Evolutionary conservation across 2,888 invertebrate genomes (phyloP).

Genomic region (Actias luna): DNA sequence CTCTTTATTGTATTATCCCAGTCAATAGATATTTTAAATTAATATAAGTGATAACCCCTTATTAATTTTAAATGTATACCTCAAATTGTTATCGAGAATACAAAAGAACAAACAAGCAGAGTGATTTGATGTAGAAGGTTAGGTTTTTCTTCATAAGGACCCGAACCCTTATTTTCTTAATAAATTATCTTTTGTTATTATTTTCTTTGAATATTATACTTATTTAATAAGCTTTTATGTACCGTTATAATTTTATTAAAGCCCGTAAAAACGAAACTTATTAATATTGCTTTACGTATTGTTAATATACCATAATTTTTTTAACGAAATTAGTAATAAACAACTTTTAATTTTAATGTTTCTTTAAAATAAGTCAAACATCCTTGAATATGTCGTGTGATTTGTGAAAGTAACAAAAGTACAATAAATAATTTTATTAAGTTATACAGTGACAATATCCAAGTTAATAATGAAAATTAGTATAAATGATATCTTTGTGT

Average conservation of each 20-base stretch:
- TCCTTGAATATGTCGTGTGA: constrained; percentile 23
- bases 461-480: constrained; percentile 46
- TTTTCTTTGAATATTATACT: too few relatives aligned
- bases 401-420: constrained; percentile 17
- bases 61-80: too few relatives aligned
- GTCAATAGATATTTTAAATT: too few relatives aligned
- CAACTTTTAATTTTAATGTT: constrained; percentile 11
- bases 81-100: too few relatives aligned
- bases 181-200: too few relatives aligned
- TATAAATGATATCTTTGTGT: constrained; percentile 32
- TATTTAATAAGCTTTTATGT: background rate
- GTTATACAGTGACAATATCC: background rate
- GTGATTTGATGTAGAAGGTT: too few relatives aligned
- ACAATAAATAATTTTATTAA: constrained; percentile 1
- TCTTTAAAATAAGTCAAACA: constrained; percentile 8
- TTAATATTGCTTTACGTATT: background rate
- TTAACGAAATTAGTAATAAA: background rate
- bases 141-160: too few relatives aligned
- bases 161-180: too few relatives aligned
- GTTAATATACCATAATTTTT: background rate
- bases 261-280: too few relatives aligned
- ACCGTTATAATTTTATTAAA: background rate
- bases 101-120: too few relatives aligned
- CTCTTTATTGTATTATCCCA: too few relatives aligned
- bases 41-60: too few relatives aligned